Evolutionary conservation across 2,888 invertebrate species (phyloP), one percentile per base, ranked within the genome.

Genomic region (Fragum fragum): DNA sequence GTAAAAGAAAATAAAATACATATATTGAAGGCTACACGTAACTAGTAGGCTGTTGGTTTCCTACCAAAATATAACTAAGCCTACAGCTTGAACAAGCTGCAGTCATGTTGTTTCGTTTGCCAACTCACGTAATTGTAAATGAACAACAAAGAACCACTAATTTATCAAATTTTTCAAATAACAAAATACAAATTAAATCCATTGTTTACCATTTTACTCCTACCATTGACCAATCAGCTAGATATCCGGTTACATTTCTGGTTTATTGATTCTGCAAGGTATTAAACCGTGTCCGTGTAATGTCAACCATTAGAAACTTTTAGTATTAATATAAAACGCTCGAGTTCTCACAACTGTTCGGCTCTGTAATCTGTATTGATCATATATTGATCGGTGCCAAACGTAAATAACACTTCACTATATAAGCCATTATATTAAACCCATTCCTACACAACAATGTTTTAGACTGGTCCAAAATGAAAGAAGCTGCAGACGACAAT

Each of bases 161-260:
- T 47, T 47, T 9, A n/a, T 47, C n/a, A 47, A 18, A 47, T 47
- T 47, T 47, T 5, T 23, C 57, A 57, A 26, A 57, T 57, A 57
- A 57, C 23, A 57, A 23, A 57, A 36, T 6, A 3, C n/a, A 26
- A 57, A 57, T 57, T 5, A 57, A 23, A 26, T n/a, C 23, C 11
- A 47, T 47, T 57, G 28, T 61, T 61, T 66, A 66, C 66, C 66
- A 66, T 66, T 66, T 66, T 66, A 3, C 14, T 42, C 9, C 36
- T 0, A 36, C 47, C 47, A 47, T 47, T 5, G 14, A 47, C n/a
- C 47, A 47, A 47, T 47, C 47, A 14, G 47, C 2, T 2, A 42
- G 2, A 66, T 66, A 66, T 66, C 66, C 66, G 66, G 66, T 66
- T 39, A 66, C 66, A 66, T 66, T 66, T 36, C 66, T 42, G 3